phyloP scores from a whole-genome alignment of 1,140 invertebrate genomes.

The Drosophila suzukii region DNA sequence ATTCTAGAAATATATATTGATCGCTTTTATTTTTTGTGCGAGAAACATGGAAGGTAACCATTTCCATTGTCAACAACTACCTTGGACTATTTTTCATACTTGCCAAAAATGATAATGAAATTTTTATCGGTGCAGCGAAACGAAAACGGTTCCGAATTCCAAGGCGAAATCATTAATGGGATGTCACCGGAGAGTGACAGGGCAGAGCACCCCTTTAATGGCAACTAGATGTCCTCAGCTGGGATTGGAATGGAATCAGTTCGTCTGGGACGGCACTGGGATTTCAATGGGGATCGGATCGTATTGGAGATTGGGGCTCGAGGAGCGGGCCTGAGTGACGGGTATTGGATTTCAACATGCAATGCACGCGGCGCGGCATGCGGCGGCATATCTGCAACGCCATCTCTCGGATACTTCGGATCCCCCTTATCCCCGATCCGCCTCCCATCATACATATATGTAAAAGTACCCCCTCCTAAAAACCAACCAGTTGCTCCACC shows the following conservation, averaged over 20 bases:
- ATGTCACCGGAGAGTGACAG: slow-evolving; percentile 58
- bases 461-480: slow-evolving; percentile 3
- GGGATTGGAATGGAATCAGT: slow-evolving; percentile 22
- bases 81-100: background rate
- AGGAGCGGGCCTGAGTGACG: slow-evolving; percentile 47
- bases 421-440: slow-evolving; percentile 13
- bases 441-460: background rate
- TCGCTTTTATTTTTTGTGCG: too few species aligned
- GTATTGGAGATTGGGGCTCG: background rate
- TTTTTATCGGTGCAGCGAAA: slow-evolving; percentile 33
- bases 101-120: too few species aligned
- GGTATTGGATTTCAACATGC: slow-evolving; percentile 81
- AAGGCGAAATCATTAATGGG: slow-evolving; percentile 80
- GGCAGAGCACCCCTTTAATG: slow-evolving; percentile 45
- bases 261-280: background rate
- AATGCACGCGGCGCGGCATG: slow-evolving; percentile 73
- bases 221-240: slow-evolving; percentile 50
- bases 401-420: slow-evolving; percentile 53
- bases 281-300: slow-evolving; percentile 5
- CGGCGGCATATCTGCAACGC: slow-evolving; percentile 78
- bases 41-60: too few species aligned
- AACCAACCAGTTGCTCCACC: slow-evolving; percentile 21
- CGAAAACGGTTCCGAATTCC: slow-evolving; percentile 57
- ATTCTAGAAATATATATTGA: too few species aligned
- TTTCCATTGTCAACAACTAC: too few species aligned